A percentile compares a stretch with the other conserved stretches of the same genome.
phyloP scores from a whole-genome alignment of 2,113 vertebrate species.

The Progne subis region DNA sequence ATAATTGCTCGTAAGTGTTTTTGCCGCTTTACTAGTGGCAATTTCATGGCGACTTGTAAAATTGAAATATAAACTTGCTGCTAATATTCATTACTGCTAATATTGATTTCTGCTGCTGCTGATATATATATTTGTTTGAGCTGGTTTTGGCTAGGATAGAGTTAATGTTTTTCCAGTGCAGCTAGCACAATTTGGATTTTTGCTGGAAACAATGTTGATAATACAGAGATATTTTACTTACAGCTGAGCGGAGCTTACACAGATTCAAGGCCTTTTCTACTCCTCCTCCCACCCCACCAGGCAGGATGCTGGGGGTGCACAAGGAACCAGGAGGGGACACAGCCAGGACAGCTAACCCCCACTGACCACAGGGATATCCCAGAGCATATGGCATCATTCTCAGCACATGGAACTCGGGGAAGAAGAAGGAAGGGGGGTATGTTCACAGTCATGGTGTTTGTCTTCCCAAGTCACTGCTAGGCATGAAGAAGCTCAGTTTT shows the following conservation, averaged over 20 bases:
- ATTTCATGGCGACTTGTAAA: not conserved
- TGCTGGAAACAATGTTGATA: not conserved
- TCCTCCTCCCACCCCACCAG: not conserved
- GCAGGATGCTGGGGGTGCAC: not conserved
- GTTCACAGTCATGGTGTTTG: fast-evolving
- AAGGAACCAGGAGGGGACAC: not conserved
- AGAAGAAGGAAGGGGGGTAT: not conserved
- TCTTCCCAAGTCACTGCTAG: not conserved
- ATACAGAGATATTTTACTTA: not conserved
- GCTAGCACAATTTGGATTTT: not conserved
- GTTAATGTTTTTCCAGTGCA: not conserved
- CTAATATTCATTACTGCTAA: not conserved
- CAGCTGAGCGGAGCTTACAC: not conserved
- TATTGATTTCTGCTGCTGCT: not conserved
- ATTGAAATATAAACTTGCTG: not conserved
- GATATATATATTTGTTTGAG: not conserved
- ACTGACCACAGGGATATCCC: not conserved
- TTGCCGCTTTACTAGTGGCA: not conserved
- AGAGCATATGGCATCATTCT: not conserved
- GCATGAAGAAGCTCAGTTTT: not conserved
- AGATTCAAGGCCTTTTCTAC: not conserved
- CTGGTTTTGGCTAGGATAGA: not conserved
- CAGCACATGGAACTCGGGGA: not conserved
- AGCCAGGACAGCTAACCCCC: not conserved
- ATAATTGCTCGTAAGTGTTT: not conserved